These are phyloP conservation scores for Champsocephalus esox DNA, from an alignment of 2,797 vertebrate species.

Conservation along the genomic window DNA sequence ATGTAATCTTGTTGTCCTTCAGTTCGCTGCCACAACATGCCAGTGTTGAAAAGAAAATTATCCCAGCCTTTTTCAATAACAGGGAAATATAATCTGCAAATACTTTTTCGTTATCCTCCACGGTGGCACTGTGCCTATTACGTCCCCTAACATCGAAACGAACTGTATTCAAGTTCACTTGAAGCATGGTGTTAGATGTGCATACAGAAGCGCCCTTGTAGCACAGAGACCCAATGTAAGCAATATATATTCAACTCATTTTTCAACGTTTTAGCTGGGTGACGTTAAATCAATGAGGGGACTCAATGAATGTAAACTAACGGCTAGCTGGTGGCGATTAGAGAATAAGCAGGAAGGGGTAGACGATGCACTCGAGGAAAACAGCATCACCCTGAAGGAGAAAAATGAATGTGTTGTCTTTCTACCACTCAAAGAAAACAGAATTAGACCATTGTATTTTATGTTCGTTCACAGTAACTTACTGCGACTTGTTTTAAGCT, in stretches of 20 bases:
- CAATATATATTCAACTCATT: constrained; percentile 27
- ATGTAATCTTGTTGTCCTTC: constrained; percentile 51
- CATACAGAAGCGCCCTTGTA: not conserved
- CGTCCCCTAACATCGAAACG: constrained; percentile 29
- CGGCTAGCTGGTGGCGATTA: not conserved
- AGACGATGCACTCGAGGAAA: not conserved
- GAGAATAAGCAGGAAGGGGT: not conserved
- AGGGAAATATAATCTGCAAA: constrained; percentile 24
- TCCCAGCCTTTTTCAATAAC: not conserved
- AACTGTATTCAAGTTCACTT: not conserved
- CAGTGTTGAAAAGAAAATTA: constrained; percentile 35
- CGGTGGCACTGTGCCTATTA: constrained; percentile 13
- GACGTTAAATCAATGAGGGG: constrained; percentile 28
- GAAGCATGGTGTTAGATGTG: constrained; percentile 1
- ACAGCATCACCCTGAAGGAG: not conserved
- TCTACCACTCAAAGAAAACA: not conserved
- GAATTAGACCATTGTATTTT: not conserved
- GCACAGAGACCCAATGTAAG: not conserved
- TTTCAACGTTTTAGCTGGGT: constrained; percentile 17
- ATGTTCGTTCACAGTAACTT: not conserved
- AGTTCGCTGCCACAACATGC: constrained; percentile 22
- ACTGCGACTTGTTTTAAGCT: not conserved
- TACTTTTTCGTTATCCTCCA: constrained; percentile 11
- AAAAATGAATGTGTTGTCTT: not conserved
- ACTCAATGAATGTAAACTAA: not conserved